Percentiles rank a stretch among this genome's conserved stretches.
phyloP scores from a whole-genome alignment of 2,888 invertebrate genomes.

The Archaeoteleia sp. region DNA sequence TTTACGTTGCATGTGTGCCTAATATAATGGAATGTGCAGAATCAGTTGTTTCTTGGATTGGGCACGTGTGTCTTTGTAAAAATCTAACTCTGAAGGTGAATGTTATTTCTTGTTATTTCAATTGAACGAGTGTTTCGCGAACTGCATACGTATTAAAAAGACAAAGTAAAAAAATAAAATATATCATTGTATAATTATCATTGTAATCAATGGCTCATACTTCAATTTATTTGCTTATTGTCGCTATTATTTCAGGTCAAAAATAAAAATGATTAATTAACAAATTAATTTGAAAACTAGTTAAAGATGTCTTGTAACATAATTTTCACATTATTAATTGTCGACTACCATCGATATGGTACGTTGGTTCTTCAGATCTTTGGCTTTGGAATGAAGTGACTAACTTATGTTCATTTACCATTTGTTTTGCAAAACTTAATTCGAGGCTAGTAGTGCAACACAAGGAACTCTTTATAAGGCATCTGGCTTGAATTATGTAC shows the following conservation, averaged over 20 bases:
- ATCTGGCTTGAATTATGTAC: slow-evolving; percentile 24
- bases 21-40: slow-evolving; percentile 6
- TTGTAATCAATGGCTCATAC: no score
- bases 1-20: slow-evolving; percentile 3
- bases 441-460: slow-evolving; percentile 6
- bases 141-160: slow-evolving; percentile 18
- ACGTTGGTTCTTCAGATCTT: slow-evolving; percentile 1
- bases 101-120: slow-evolving; percentile 21
- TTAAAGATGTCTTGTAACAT: no score
- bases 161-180: no score
- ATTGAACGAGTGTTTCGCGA: slow-evolving; percentile 15
- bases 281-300: no score
- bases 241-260: no score
- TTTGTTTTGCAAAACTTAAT: slow-evolving; percentile 12
- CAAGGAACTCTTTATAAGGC: slow-evolving; percentile 16
- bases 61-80: slow-evolving; percentile 14
- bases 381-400: background rate
- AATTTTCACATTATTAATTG: no score
- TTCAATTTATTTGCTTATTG: no score
- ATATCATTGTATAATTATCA: no score
- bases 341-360: no score
- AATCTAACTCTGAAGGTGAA: background rate
- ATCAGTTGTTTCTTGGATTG: slow-evolving; percentile 6
- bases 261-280: no score
- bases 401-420: background rate